Conservation (phyloP, 2,888 invertebrate species). For the Rhodophaea formosa region DNA sequence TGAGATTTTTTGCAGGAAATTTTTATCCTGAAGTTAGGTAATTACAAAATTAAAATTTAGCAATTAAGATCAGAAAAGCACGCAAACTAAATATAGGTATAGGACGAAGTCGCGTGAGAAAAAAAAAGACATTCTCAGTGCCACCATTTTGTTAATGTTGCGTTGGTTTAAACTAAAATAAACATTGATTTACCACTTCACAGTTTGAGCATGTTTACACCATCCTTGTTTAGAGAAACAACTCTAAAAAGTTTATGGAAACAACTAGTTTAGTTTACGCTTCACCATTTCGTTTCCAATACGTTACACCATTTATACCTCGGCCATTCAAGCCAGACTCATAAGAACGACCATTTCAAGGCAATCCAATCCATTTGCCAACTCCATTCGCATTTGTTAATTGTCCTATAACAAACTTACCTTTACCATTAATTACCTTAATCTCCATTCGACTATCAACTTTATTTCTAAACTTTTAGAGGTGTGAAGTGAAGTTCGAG, state of each 20-base stretch:
- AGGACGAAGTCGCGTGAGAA: no score
- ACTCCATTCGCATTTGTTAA: conserved; percentile 66
- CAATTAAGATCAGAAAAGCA: no score
- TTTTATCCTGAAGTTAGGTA: no score
- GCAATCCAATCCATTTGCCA: conserved; percentile 76
- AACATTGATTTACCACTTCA: no score
- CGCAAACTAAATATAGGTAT: no score
- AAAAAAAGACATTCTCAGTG: no score
- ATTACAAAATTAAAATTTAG: no score
- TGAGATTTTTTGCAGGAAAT: no score
- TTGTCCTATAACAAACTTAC: conserved; percentile 50
- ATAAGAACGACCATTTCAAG: conserved; percentile 55
- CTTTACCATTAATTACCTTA: conserved; percentile 14
- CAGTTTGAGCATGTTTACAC: no score
- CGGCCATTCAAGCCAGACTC: conserved; percentile 28
- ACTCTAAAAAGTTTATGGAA: background rate
- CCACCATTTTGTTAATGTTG: no score
- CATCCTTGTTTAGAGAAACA: no score
- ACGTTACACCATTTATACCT: conserved; percentile 15
- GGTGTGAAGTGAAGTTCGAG: background rate
- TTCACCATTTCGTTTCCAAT: background rate
- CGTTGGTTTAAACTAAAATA: no score
- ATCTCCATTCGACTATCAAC: background rate
- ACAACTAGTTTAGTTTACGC: background rate
- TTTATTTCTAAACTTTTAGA: background rate